Conservation (phyloP, 30 jellyfish, hydroid and myxozoan genomes). For the Sanderia malayensis region DNA sequence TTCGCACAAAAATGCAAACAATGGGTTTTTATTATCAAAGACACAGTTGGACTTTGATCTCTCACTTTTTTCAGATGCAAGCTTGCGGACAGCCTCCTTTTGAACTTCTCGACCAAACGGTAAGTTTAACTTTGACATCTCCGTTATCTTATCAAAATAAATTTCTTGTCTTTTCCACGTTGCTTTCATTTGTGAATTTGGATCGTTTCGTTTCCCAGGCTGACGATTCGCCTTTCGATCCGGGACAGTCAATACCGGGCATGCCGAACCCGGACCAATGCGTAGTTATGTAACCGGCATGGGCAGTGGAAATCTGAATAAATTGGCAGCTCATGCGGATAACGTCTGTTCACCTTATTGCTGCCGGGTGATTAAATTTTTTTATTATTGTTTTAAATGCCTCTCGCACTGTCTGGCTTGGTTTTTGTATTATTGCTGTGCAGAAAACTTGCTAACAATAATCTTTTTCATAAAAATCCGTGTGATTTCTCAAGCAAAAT, state of each 20-base stretch:
- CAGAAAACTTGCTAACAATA: no score
- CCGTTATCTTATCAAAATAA: not conserved
- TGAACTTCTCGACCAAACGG: constrained; percentile 71
- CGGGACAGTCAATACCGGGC: not conserved
- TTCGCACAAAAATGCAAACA: not conserved
- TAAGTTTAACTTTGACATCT: constrained; percentile 4
- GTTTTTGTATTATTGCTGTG: no score
- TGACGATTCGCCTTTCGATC: not conserved
- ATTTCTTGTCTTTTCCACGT: no score
- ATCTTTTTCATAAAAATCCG: no score
- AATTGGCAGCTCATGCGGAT: not conserved
- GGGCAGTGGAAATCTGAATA: not conserved
- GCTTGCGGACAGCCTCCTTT: constrained; percentile 92
- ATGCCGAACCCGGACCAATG: constrained; percentile 9
- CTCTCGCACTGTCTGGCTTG: no score
- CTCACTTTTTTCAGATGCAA: constrained; percentile 77
- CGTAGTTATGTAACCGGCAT: not conserved
- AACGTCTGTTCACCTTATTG: no score
- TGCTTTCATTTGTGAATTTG: not conserved
- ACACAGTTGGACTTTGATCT: not conserved
- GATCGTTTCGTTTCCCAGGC: not conserved
- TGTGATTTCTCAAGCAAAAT: no score
- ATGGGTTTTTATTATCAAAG: not conserved
- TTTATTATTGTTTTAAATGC: no score
- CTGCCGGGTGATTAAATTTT: no score